These are phyloP conservation scores for Drosophila busckii DNA, from an alignment of 1,140 invertebrate species.

Conservation along the genomic window DNA sequence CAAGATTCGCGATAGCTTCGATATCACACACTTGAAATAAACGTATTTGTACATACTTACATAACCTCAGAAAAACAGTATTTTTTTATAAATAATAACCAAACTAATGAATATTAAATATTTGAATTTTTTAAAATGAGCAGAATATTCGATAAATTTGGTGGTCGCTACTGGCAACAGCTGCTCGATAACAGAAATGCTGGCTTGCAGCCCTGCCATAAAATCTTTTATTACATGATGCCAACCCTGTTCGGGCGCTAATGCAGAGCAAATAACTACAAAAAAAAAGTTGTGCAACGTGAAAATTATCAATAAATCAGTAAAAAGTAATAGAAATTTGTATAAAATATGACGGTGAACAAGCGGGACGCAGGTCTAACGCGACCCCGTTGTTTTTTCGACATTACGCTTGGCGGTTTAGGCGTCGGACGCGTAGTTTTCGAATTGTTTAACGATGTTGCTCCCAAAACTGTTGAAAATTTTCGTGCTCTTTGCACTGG, in stretches of 20 bases:
- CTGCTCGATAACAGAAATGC: too few relatives aligned
- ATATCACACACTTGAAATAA: too few relatives aligned
- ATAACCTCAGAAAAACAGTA: too few relatives aligned
- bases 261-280: conserved; percentile 14
- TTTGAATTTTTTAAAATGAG: too few relatives aligned
- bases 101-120: too few relatives aligned
- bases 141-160: too few relatives aligned
- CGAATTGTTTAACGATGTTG: conserved; percentile 94
- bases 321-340: conserved; percentile 9
- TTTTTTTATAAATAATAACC: too few relatives aligned
- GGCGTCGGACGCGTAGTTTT: conserved; percentile 94
- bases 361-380: conserved; percentile 54
- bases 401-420: conserved; percentile 93
- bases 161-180: too few relatives aligned
- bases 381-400: conserved; percentile 90
- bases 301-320: conserved; percentile 7
- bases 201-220: not conserved
- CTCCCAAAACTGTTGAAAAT: conserved; percentile 96
- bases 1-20: too few relatives aligned
- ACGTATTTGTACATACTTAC: too few relatives aligned
- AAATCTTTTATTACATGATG: not conserved
- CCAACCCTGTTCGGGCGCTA: conserved; percentile 19
- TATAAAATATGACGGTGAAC: conserved; percentile 60
- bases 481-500: conserved; percentile 95
- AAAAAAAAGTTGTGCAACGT: conserved; percentile 36